Evolutionary conservation across 1,140 invertebrate genomes (phyloP), one percentile per base, ranked within the genome.

Genomic region (Laupala kohalensis): DNA sequence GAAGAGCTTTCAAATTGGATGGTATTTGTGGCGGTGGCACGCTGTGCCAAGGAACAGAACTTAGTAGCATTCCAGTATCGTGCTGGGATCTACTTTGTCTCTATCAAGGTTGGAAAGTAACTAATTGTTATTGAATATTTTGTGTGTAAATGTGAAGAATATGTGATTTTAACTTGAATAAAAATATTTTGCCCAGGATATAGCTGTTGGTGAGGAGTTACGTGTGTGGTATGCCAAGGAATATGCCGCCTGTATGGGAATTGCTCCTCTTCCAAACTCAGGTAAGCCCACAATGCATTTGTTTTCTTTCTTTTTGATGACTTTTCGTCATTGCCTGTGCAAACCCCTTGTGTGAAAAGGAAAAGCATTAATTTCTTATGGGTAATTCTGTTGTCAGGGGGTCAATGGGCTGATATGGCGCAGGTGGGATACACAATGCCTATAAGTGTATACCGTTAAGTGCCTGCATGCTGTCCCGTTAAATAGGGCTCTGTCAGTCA

Each of bases 1-100:
- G 80, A 82, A 74, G 77, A 80, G 13, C 75, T 77, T 26, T 82
- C 80, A 73, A 83, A 83, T 76, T 83, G 82, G 82, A 83, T 83
- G 82, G 81, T 81, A 76, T 82, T 81, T 76, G 81, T 83, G 9
- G 74, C 78, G 30, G 78, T 81, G 27, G 80, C 81, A 4, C 74
- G 70, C 27, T 75, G 72, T 53, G 75, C 77, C 19, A 67, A 74
- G 23, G 78, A 82, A 73, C 79, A 81, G 72, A 83, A 83, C 74
- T 72, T 83, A 30, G 80, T 80, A 15, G 81, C 80, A 26, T 82
- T 78, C 74, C 80, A 82, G 73, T 78, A 80, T 65, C 74, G 78
- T 62, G 76, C 77, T 13, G 75, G 78, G 15, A 79, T 83, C 27
- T 83, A 77, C 75, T 83, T 79, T 78, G 77, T 80, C 5, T 80